Evolutionary conservation across 2,888 invertebrate genomes (phyloP).

Genomic region (Meta bourneti): DNA sequence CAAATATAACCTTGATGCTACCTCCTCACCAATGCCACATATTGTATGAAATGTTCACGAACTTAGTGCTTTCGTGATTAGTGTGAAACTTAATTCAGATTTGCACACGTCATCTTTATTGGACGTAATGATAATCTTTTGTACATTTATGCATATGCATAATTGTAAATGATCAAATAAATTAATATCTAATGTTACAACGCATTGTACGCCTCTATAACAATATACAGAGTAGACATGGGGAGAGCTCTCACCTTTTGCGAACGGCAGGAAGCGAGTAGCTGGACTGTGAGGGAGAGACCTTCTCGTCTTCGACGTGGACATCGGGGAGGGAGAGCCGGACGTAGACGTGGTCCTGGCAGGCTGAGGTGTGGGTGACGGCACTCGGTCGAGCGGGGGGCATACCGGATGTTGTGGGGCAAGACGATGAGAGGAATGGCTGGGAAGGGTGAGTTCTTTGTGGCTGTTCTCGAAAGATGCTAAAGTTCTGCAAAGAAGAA

Average conservation of each 20-base stretch:
- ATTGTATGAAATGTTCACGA: too few species aligned
- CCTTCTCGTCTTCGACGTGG: slow-evolving; percentile 74
- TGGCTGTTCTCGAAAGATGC: slow-evolving; percentile 76
- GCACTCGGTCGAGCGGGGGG: slow-evolving; percentile 32
- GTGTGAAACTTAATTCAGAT: too few species aligned
- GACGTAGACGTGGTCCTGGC: slow-evolving; percentile 72
- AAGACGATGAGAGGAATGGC: slow-evolving; percentile 35
- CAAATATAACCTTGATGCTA: too few species aligned
- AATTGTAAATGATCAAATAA: too few species aligned
- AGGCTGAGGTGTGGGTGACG: slow-evolving; percentile 37
- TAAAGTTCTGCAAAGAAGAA: slow-evolving; percentile 69
- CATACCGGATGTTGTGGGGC: slow-evolving; percentile 51
- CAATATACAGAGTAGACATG: too few species aligned
- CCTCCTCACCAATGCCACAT: too few species aligned
- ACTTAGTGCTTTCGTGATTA: too few species aligned
- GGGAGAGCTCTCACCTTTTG: slow-evolving; percentile 40
- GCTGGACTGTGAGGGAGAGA: slow-evolving; percentile 72
- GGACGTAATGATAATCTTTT: too few species aligned
- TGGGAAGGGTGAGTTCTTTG: slow-evolving; percentile 61
- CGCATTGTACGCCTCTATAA: too few species aligned
- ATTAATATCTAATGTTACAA: too few species aligned
- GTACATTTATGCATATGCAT: too few species aligned
- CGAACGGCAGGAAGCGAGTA: slow-evolving; percentile 72
- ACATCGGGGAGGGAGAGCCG: slow-evolving; percentile 74
- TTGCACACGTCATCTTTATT: too few species aligned